These are phyloP conservation scores for Poecile montanus DNA, from an alignment of 2,797 vertebrate species.

Conservation along the genomic window DNA sequence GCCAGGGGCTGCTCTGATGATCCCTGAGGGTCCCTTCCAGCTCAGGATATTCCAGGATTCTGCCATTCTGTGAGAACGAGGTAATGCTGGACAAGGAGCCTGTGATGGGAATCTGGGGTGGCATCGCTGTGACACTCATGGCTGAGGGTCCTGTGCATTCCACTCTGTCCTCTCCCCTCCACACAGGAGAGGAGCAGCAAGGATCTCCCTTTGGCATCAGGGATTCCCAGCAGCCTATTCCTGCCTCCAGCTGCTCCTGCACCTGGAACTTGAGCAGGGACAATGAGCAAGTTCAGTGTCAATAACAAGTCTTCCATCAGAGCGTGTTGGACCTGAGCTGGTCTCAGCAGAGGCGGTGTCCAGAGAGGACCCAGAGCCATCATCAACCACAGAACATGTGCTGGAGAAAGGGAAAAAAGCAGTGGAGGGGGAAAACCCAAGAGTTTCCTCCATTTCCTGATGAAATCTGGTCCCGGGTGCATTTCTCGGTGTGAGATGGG, in stretches of 20 bases:
- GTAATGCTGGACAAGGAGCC: neutral
- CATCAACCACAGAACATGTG: neutral
- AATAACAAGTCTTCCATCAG: rapidly evolving
- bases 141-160: neutral
- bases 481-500: neutral
- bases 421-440: rapidly evolving
- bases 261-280: neutral
- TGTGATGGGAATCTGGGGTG: no score
- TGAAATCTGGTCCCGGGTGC: neutral
- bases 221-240: neutral
- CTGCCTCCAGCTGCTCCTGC: neutral
- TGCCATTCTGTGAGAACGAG: neutral
- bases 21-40: rapidly evolving
- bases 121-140: rapidly evolving
- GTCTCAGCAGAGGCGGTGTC: neutral
- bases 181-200: neutral
- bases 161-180: rapidly evolving
- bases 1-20: rapidly evolving
- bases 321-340: rapidly evolving
- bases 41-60: neutral
- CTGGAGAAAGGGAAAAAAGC: neutral
- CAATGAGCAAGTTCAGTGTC: neutral
- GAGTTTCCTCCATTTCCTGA: neutral
- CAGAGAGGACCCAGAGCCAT: neutral
- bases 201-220: neutral